phyloP scores from a whole-genome alignment of 2,797 vertebrate species.

The Corythornis leucogaster region DNA sequence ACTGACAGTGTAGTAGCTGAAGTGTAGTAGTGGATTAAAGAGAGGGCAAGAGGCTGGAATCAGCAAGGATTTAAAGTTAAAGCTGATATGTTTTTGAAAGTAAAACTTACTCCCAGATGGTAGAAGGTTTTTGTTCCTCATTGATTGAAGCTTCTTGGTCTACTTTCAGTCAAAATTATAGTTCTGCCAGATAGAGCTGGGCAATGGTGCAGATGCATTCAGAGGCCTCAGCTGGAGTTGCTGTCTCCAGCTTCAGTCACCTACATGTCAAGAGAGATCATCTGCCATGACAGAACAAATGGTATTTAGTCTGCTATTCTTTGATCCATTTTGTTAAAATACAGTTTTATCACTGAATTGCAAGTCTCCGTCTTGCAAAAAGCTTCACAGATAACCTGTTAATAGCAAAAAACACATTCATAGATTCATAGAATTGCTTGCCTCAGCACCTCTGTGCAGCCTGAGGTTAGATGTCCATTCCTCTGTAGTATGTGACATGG shows the following conservation, averaged over 20 bases:
- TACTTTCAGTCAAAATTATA: background rate
- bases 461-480: background rate
- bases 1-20: background rate
- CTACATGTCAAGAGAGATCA: background rate
- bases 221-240: background rate
- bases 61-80: background rate
- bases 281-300: background rate
- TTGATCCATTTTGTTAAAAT: background rate
- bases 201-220: background rate
- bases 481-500: background rate
- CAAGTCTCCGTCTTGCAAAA: background rate
- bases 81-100: conserved; percentile 7
- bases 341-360: background rate
- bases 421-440: too few relatives aligned
- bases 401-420: background rate
- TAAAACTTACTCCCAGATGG: background rate
- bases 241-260: background rate
- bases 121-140: background rate
- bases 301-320: background rate
- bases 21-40: background rate
- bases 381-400: background rate
- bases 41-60: conserved; percentile 6
- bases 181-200: background rate
- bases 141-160: conserved; percentile 5
- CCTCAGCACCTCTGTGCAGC: background rate